phyloP scores from a whole-genome alignment of 2,888 invertebrate species.

The Micoletzkya japonica region DNA sequence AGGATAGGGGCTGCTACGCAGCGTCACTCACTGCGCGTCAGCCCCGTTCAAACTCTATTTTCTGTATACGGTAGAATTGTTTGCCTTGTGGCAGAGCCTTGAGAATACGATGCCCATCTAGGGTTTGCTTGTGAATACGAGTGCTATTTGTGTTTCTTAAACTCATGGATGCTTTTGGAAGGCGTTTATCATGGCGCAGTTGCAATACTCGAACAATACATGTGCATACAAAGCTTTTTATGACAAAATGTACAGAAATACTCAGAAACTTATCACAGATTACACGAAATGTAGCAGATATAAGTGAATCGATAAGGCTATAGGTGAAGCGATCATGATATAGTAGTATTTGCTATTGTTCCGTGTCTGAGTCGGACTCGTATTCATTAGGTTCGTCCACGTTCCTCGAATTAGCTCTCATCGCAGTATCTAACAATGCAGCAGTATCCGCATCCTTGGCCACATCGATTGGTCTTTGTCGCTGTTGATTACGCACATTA shows the following conservation, averaged over 20 bases:
- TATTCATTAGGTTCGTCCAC: constrained; percentile 45
- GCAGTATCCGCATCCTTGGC: constrained; percentile 64
- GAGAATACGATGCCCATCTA: no score
- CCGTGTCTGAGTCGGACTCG: constrained; percentile 42
- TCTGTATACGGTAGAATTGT: constrained; percentile 4
- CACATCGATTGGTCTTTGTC: constrained; percentile 69
- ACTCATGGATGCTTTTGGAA: no score
- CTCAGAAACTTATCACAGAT: constrained; percentile 19
- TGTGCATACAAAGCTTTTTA: no score
- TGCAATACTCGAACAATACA: no score
- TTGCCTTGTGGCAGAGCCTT: no score
- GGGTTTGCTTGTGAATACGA: no score
- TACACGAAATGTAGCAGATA: not conserved
- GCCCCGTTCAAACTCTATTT: constrained; percentile 11
- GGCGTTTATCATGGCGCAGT: no score
- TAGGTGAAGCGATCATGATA: not conserved
- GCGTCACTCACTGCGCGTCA: constrained; percentile 17
- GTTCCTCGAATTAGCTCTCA: constrained; percentile 40
- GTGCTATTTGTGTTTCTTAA: no score
- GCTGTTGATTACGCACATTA: constrained; percentile 69
- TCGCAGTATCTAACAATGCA: constrained; percentile 38
- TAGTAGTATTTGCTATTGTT: constrained; percentile 17
- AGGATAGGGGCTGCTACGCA: constrained; percentile 28
- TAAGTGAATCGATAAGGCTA: no score
- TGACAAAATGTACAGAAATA: no score